Evolutionary conservation across 1,140 invertebrate species (phyloP).

Genomic region (Plutomurus gul): DNA sequence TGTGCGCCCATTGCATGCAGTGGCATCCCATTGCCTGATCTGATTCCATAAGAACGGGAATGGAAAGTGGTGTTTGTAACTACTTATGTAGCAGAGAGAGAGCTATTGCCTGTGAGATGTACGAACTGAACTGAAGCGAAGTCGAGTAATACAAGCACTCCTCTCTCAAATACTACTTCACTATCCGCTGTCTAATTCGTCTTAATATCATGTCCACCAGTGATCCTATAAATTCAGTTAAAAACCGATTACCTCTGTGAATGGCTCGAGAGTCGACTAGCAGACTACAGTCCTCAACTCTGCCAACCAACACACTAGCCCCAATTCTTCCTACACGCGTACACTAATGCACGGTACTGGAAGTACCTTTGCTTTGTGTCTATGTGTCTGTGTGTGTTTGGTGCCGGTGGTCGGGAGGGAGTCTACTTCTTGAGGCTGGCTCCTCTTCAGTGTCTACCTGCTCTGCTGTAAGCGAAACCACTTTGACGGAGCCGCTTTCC

Average conservation of each 20-base stretch:
- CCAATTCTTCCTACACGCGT: background rate
- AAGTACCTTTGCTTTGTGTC: background rate
- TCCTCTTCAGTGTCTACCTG: background rate
- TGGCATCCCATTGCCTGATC: background rate
- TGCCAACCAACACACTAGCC: background rate
- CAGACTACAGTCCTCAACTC: background rate
- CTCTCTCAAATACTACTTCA: background rate
- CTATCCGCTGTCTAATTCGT: constrained; percentile 48
- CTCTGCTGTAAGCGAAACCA: too few species aligned
- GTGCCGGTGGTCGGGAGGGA: too few species aligned
- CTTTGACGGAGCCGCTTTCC: too few species aligned
- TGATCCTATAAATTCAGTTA: constrained; percentile 51
- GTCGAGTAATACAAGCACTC: background rate
- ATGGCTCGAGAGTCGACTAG: background rate
- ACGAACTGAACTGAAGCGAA: background rate
- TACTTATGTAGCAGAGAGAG: background rate
- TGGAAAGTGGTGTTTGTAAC: constrained; percentile 2
- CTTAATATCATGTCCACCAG: constrained; percentile 49
- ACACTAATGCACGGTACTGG: too few species aligned
- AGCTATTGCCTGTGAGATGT: background rate
- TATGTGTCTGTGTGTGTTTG: background rate
- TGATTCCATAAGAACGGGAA: constrained; percentile 6
- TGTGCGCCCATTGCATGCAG: background rate
- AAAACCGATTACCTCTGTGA: constrained; percentile 48
- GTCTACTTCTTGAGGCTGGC: too few species aligned